Evolutionary conservation across 2,113 vertebrate species (phyloP), one percentile per base, ranked within the genome.

Genomic region (Neodontobutis hainanensis): DNA sequence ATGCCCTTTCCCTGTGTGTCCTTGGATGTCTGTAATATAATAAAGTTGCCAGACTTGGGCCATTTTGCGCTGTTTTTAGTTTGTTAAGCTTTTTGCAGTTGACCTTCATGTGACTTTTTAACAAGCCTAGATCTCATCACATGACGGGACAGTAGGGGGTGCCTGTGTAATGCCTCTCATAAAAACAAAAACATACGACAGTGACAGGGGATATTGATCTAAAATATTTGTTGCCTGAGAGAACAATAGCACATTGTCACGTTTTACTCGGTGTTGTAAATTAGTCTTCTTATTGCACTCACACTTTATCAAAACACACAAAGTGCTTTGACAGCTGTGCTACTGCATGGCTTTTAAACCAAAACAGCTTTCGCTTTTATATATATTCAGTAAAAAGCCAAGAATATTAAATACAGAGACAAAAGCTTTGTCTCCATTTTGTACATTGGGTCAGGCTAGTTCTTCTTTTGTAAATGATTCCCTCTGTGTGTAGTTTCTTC

Each of bases 61-160:
- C 19, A 15, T 70, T 40, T 70, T 53, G 36, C 11, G 44, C 15
- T 62, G 35, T 15, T 0, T 59, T 70, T 11, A 9, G 42, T 51
- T 9, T 19, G 14, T 38, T 19, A 45, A 4, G 34, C 44, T 78
- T 48, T 47, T 35, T 60, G n/a, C 32, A 63, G 61, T 79, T 65
- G n/a, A 64, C 53, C 16, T 56, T 60, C 83, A 80, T 78, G 80
- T 83, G 85, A 85, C 78, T 38, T 53, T 65, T 65, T 50, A 68
- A 11, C 27, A 0, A 62, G 68, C 68, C 58, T 69, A 68, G 46
- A 52, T 53, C 61, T 82, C 56, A 53, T 90, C 84, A 85, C 81
- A 81, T 79, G 80, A 66, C 60, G 6, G 12, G 55, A 63, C 2
- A 4, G 65, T 44, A 45, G 48, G 43, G 7, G 38, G 45, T 14